These are phyloP conservation scores for Brachystomella parvula DNA, from an alignment of 1,140 invertebrate genomes.

Conservation along the genomic window DNA sequence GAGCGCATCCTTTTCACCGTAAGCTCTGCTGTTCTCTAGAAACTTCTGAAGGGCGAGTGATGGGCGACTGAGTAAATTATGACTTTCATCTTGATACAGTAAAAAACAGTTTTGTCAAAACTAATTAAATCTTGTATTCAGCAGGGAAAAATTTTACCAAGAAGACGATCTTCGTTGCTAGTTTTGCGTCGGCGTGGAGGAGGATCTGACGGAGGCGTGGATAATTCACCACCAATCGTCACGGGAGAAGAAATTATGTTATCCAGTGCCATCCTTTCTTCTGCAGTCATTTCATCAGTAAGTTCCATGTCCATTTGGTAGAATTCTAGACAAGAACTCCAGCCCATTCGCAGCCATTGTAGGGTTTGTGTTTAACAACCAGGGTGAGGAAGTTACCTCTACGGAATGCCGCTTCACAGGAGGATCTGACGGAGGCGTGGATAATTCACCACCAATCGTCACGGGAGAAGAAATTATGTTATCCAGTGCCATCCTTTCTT, in stretches of 20 bases:
- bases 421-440: not conserved
- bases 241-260: not conserved
- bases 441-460: no score
- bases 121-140: not conserved
- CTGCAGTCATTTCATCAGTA: not conserved
- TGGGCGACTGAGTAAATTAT: conserved; percentile 21
- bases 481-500: conserved; percentile 40
- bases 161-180: conserved; percentile 31
- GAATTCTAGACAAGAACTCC: conserved; percentile 42
- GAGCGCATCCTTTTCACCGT: conserved; percentile 22
- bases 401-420: conserved; percentile 70
- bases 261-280: conserved; percentile 40
- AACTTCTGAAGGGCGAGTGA: conserved; percentile 37
- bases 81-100: conserved; percentile 15
- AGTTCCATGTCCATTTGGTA: conserved; percentile 43
- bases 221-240: no score
- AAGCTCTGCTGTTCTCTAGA: conserved; percentile 45
- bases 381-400: conserved; percentile 65
- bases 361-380: conserved; percentile 47
- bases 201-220: not conserved
- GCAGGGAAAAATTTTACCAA: conserved; percentile 13
- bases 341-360: conserved; percentile 36
- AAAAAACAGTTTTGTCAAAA: not conserved
- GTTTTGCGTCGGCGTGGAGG: conserved; percentile 21
- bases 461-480: not conserved